Evolutionary conservation across 2,888 invertebrate species (phyloP).

Genomic region (Anoncus sp.): DNA sequence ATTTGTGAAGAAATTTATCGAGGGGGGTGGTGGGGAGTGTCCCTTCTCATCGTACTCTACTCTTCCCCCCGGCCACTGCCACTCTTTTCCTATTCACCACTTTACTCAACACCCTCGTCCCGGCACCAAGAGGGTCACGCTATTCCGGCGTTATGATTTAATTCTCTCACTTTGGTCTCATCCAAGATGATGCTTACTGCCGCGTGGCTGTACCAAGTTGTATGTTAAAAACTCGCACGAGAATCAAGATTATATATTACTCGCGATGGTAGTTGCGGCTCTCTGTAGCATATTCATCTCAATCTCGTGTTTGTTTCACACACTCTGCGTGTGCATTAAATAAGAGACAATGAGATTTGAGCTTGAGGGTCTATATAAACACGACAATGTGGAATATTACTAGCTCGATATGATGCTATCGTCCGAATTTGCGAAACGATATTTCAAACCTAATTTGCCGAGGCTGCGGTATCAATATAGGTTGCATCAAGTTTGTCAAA

Average conservation of each 20-base stretch:
- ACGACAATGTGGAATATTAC: too few relatives aligned
- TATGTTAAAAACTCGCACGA: constrained; percentile 36
- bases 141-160: constrained; percentile 51
- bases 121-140: constrained; percentile 33
- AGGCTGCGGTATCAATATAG: too few relatives aligned
- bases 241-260: constrained; percentile 53
- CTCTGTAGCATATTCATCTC: too few relatives aligned
- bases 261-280: too few relatives aligned
- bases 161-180: constrained; percentile 49
- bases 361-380: too few relatives aligned
- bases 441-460: too few relatives aligned
- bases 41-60: constrained; percentile 13
- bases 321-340: too few relatives aligned
- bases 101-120: constrained; percentile 33
- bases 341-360: background rate
- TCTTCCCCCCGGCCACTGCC: background rate
- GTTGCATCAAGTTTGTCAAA: too few relatives aligned
- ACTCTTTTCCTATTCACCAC: constrained; percentile 37
- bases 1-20: constrained; percentile 53
- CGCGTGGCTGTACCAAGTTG: constrained; percentile 7
- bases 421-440: too few relatives aligned
- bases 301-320: constrained; percentile 7
- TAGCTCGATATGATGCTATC: too few relatives aligned
- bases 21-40: background rate
- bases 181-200: constrained; percentile 17